Conservation (phyloP, 2,888 invertebrate genomes). For the Sympetrum striolatum region DNA sequence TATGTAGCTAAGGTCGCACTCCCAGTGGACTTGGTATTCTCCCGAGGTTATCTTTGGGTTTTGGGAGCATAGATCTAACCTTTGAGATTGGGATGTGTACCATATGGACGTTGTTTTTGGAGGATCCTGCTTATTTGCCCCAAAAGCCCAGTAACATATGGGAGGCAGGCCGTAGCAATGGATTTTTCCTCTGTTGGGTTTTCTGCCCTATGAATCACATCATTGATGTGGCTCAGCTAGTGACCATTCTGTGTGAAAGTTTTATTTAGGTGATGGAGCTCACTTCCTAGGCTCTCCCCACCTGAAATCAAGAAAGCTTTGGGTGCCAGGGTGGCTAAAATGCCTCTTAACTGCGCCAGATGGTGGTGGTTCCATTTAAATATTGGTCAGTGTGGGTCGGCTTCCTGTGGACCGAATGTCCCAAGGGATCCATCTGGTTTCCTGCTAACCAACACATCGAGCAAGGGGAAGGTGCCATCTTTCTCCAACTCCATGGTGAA, state of each 20-base stretch:
- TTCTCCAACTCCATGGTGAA: slow-evolving; percentile 50
- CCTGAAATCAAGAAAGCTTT: neutral
- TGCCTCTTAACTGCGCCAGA: neutral
- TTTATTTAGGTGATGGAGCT: neutral
- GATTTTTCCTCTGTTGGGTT: neutral
- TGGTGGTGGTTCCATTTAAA: slow-evolving; percentile 17
- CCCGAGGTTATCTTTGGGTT: neutral
- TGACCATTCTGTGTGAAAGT: neutral
- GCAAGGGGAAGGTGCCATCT: slow-evolving; percentile 47
- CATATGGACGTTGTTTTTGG: neutral
- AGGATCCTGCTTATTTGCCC: neutral
- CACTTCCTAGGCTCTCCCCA: neutral
- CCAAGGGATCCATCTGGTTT: slow-evolving; percentile 46
- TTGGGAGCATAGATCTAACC: neutral
- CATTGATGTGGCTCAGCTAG: no score
- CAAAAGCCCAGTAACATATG: neutral
- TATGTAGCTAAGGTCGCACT: neutral
- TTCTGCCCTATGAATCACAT: no score
- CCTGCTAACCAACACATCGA: slow-evolving; percentile 48
- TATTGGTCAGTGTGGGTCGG: slow-evolving; percentile 48
- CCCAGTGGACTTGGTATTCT: neutral
- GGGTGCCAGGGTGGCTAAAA: neutral
- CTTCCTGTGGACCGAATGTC: slow-evolving; percentile 50
- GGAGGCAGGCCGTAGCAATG: neutral
- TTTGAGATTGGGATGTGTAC: neutral